Percentiles rank a stretch among this genome's conserved stretches.
These are phyloP conservation scores for Holothuria glaberrima DNA, from an alignment of 35 echinoderm and acorn worm species.

Conservation along the genomic window DNA sequence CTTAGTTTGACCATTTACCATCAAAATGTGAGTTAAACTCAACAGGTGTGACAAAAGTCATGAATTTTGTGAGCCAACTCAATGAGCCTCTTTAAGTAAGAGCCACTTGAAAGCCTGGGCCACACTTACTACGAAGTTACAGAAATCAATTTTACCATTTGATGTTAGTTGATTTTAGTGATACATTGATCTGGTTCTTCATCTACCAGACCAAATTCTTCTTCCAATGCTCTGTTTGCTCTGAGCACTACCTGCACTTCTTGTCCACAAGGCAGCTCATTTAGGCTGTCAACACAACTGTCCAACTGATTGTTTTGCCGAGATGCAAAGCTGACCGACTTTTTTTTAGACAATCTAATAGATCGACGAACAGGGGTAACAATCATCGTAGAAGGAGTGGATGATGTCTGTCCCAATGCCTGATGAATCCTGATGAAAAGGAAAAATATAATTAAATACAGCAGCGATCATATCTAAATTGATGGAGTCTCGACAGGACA, in stretches of 20 bases:
- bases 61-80: too few relatives aligned
- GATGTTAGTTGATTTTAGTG: not conserved
- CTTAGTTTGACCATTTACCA: too few relatives aligned
- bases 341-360: conserved; percentile 8
- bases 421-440: conserved; percentile 17
- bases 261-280: not conserved
- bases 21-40: too few relatives aligned
- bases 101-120: too few relatives aligned
- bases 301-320: not conserved
- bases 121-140: too few relatives aligned
- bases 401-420: conserved; percentile 3
- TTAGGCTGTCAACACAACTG: conserved; percentile 22
- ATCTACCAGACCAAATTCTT: conserved; percentile 15
- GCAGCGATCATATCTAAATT: too few relatives aligned
- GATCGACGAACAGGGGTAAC: conserved; percentile 26
- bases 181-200: not conserved
- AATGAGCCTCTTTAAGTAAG: too few relatives aligned
- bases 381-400: conserved; percentile 46
- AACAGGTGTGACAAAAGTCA: too few relatives aligned
- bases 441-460: not conserved
- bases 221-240: conserved; percentile 45
- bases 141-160: not conserved
- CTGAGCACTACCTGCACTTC: conserved; percentile 25
- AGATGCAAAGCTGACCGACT: conserved; percentile 36
- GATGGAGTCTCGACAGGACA: too few relatives aligned